Base-by-base conservation (phyloP, 2,113 vertebrate genomes). In the sheep (Ovis aries) region DNA sequence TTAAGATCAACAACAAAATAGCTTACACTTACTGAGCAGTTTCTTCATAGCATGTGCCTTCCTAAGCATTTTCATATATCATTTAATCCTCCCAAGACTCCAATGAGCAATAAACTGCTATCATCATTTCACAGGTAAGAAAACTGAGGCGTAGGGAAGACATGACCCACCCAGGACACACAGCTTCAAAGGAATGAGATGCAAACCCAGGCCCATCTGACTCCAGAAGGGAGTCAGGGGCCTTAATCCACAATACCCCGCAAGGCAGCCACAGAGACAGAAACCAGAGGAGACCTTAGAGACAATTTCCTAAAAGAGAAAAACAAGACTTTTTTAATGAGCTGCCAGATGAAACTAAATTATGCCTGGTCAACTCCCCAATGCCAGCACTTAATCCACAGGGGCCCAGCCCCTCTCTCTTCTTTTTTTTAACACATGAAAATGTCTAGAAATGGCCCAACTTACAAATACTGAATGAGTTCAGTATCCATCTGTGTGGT, bases 401-500 rank as follows among this genome's bases (percentile, higher is more conserved):
- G 25, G 19, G 82, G 1, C 5, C 3, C 33, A 31, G 6, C 55
- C 15, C 36, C 89, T 80, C 96, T 89, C 29, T 83, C 27, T 86
- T 92, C 96, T 90, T n/a, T 90, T 96, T 91, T 96, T 97, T 92
- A 78, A 86, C 6, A 48, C 9, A 33, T 1, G 25, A 0, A 0
- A 85, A 52, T 40, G 80, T 97, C 53, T 55, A 78, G 15, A 97
- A 97, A 85, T 12, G 92, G 62, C 1, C 7, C 57, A 94, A 91
- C 21, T 5, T 55, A 40, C 48, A 29, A 27, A 88, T 23, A 25
- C 31, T 29, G 60, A 97, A 80, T 83, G 78, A 96, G 23, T 3
- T 55, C 86, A 97, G 95, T 96, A 95, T 98, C 95, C 92, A 97
- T 85, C 96, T 97, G 64, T 17, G 21, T 81, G 33, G 21, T 90